A percentile compares a stretch with the other conserved stretches of the same genome.
phyloP scores from a whole-genome alignment of 2,113 vertebrate genomes.

The Oophaga pumilio region DNA sequence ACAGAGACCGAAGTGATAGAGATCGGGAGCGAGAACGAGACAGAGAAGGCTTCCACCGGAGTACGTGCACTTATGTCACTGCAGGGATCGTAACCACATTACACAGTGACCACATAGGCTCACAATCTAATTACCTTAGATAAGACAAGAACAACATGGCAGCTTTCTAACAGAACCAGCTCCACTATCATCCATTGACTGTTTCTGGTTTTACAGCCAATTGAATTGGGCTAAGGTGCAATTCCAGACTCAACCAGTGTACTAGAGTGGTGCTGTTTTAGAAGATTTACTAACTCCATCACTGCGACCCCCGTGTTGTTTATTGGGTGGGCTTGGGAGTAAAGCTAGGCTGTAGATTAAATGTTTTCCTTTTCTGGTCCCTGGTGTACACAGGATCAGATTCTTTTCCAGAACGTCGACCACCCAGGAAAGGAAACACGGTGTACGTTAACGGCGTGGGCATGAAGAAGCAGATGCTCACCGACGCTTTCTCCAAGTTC shows the following conservation, averaged over 20 bases:
- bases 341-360: not conserved
- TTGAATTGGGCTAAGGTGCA: not conserved
- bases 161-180: not conserved
- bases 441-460: slow-evolving; percentile 86
- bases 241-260: not conserved
- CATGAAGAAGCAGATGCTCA: slow-evolving; percentile 80
- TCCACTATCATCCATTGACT: not conserved
- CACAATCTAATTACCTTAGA: not conserved
- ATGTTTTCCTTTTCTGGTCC: not conserved
- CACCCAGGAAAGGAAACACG: slow-evolving; percentile 86
- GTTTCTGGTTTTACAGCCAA: not conserved
- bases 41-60: slow-evolving; percentile 72
- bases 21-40: slow-evolving; percentile 65
- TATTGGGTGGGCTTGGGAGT: no score
- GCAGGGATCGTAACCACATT: no score
- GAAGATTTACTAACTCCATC: not conserved
- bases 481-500: slow-evolving; percentile 80
- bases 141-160: not conserved
- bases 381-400: slow-evolving; percentile 68
- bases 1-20: slow-evolving; percentile 67
- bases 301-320: no score
- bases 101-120: not conserved
- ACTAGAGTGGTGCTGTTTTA: not conserved
- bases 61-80: slow-evolving; percentile 61
- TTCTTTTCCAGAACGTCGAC: slow-evolving; percentile 81